Evolutionary conservation across 2,113 vertebrate species (phyloP).

Genomic region (Scytalopus superciliaris): DNA sequence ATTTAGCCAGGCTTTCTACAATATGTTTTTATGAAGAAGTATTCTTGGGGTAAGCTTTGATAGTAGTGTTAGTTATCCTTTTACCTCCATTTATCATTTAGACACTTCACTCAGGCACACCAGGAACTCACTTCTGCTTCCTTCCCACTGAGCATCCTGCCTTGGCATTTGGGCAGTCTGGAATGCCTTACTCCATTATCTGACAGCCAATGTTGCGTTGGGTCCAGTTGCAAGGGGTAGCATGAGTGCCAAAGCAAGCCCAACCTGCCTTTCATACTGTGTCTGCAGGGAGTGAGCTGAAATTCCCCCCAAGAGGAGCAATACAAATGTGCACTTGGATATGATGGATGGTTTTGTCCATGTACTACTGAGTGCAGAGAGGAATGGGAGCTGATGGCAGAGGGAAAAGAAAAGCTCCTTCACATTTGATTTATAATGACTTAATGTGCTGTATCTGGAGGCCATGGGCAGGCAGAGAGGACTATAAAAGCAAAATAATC

Average conservation of each 20-base stretch:
- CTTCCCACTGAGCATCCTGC: background rate
- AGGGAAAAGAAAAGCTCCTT: background rate
- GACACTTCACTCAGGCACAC: rapidly evolving
- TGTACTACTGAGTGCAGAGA: background rate
- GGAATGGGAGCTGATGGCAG: background rate
- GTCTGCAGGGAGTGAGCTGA: background rate
- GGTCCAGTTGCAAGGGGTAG: background rate
- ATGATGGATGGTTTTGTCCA: background rate
- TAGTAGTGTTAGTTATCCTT: background rate
- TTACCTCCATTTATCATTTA: background rate
- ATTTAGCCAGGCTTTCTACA: background rate
- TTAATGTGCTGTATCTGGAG: background rate
- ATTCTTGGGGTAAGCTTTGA: background rate
- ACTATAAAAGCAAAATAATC: background rate
- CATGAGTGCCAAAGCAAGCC: background rate
- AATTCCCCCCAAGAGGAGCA: background rate
- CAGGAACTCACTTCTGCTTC: background rate
- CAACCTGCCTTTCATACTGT: background rate
- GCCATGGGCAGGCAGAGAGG: background rate
- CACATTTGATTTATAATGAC: background rate
- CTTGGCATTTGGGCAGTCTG: background rate
- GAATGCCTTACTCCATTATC: background rate
- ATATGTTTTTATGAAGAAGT: background rate
- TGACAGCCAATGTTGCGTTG: background rate
- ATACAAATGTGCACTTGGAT: background rate